These are phyloP conservation scores for Acheta domesticus DNA, from an alignment of 2,888 invertebrate genomes.

Conservation along the genomic window DNA sequence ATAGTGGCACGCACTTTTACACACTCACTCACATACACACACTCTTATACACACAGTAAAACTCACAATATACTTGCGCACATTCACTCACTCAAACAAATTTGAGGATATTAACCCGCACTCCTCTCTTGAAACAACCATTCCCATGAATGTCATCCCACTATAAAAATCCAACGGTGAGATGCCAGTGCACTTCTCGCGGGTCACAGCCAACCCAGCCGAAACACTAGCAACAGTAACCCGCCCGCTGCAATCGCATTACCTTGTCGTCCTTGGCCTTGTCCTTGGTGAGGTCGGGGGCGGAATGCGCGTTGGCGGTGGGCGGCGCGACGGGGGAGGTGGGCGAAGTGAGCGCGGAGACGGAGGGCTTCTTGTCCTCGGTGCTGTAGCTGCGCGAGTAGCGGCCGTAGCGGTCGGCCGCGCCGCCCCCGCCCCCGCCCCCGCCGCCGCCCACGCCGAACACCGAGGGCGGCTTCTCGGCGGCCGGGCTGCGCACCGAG, in stretches of 20 bases:
- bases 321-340: neutral
- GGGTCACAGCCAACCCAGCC: too few relatives aligned
- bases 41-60: too few relatives aligned
- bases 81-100: too few relatives aligned
- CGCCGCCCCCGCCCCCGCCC: conserved; percentile 20
- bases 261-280: neutral
- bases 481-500: conserved; percentile 40
- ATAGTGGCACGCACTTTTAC: too few relatives aligned
- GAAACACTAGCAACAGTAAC: too few relatives aligned
- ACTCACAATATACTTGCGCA: too few relatives aligned
- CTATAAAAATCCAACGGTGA: too few relatives aligned
- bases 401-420: neutral
- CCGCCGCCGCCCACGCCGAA: conserved; percentile 37
- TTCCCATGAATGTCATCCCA: too few relatives aligned
- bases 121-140: too few relatives aligned
- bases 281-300: neutral
- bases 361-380: neutral
- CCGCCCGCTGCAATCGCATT: neutral
- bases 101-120: too few relatives aligned
- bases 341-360: neutral
- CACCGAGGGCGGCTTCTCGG: conserved; percentile 40
- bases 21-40: too few relatives aligned
- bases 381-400: neutral
- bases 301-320: neutral
- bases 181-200: too few relatives aligned